Percentiles rank a stretch among this genome's conserved stretches.
Evolutionary conservation across 2,797 vertebrate genomes (phyloP).

Genomic region (Microcaecilia unicolor): DNA sequence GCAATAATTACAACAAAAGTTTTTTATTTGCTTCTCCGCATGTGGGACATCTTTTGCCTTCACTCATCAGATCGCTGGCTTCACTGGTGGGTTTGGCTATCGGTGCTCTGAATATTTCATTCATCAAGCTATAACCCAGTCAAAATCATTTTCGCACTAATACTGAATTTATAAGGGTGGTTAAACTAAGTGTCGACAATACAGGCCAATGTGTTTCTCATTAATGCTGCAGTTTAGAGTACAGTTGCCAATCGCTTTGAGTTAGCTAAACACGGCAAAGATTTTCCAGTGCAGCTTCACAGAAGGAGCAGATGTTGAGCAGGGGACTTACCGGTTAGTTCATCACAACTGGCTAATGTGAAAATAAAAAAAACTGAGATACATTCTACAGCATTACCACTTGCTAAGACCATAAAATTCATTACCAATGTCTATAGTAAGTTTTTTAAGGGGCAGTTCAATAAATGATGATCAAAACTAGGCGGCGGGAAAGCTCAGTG

Average conservation of each 20-base stretch:
- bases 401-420: no score
- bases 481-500: no score
- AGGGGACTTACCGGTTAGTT: not conserved
- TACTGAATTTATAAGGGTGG: slow-evolving; percentile 62
- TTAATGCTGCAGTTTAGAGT: slow-evolving; percentile 47
- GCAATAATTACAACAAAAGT: no score
- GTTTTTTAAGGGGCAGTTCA: no score
- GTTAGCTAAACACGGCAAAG: slow-evolving; percentile 31
- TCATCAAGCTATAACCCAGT: slow-evolving; percentile 51
- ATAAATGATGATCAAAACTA: no score
- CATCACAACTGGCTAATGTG: not conserved
- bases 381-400: slow-evolving; percentile 9
- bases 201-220: slow-evolving; percentile 60
- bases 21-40: no score
- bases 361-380: not conserved
- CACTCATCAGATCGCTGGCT: slow-evolving; percentile 35
- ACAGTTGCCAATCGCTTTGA: slow-evolving; percentile 36
- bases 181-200: slow-evolving; percentile 62
- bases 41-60: slow-evolving; percentile 27
- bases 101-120: slow-evolving; percentile 45
- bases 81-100: slow-evolving; percentile 53
- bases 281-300: slow-evolving; percentile 30
- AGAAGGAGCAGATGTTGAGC: slow-evolving; percentile 33
- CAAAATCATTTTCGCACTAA: slow-evolving; percentile 47
- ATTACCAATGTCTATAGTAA: no score